Conservation (phyloP, 2,888 invertebrate genomes). For the Nasonovia ribisnigri region DNA sequence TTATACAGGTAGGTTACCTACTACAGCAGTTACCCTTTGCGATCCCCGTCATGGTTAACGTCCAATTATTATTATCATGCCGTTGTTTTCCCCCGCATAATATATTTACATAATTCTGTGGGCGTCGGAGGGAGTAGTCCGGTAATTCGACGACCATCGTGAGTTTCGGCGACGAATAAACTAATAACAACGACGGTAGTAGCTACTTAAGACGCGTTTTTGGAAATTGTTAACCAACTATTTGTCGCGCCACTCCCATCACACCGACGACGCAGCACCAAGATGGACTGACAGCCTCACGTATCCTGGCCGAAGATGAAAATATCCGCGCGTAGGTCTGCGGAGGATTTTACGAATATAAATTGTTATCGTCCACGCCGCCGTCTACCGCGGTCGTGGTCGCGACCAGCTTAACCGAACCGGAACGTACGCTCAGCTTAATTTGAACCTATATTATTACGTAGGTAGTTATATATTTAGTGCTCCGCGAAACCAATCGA, state of each 20-base stretch:
- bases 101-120: not conserved
- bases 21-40: not conserved
- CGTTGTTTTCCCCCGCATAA: not conserved
- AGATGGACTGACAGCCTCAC: not conserved
- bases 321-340: not conserved
- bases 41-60: not conserved
- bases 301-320: not conserved
- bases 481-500: not conserved
- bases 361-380: not conserved
- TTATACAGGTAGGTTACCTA: not conserved
- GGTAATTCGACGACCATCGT: not conserved
- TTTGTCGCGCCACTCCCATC: not conserved
- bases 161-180: not conserved
- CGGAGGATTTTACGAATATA: not conserved
- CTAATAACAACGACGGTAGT: not conserved
- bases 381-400: not conserved
- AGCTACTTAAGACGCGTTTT: not conserved
- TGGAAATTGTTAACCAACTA: not conserved
- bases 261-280: not conserved
- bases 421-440: not conserved
- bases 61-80: slow-evolving; percentile 2
- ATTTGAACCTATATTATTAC: not conserved
- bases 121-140: slow-evolving; percentile 37
- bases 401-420: not conserved
- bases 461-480: not conserved